Evolutionary conservation across 2,113 vertebrate genomes (phyloP).

Genomic region (Chrysemys picta): DNA sequence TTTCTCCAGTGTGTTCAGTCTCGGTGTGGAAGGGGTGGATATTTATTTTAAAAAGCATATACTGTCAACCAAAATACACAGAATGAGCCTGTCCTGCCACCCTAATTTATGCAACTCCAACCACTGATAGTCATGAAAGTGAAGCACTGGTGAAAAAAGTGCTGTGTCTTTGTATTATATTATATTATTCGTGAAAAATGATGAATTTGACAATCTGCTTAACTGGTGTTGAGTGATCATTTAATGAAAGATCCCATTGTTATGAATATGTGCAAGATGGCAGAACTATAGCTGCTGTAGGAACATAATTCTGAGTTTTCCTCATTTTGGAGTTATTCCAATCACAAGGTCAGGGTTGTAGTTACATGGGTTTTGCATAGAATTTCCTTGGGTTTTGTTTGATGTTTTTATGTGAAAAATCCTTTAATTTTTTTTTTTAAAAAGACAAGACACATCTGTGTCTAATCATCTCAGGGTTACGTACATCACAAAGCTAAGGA

Average conservation of each 20-base stretch:
- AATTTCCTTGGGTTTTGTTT: neutral
- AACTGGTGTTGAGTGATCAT: slow-evolving; percentile 48
- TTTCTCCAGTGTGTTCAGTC: neutral
- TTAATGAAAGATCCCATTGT: slow-evolving; percentile 67
- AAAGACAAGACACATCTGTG: neutral
- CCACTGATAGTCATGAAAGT: slow-evolving; percentile 24
- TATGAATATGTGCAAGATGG: slow-evolving; percentile 59
- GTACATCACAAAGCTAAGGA: neutral
- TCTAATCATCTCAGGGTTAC: slow-evolving; percentile 10
- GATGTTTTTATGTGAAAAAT: neutral
- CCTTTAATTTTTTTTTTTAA: neutral
- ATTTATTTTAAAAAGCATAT: slow-evolving; percentile 11
- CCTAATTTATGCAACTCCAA: slow-evolving; percentile 43
- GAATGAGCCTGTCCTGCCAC: neutral
- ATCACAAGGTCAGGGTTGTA: neutral
- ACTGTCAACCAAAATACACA: neutral
- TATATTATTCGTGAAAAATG: slow-evolving; percentile 50
- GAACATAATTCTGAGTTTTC: slow-evolving; percentile 51
- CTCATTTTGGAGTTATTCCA: slow-evolving; percentile 46
- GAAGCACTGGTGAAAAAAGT: slow-evolving; percentile 52
- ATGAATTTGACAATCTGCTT: slow-evolving; percentile 67
- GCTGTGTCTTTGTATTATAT: neutral
- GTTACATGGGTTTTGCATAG: neutral
- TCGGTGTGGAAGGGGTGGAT: neutral
- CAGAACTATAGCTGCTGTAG: slow-evolving; percentile 34